A percentile compares a stretch with the other conserved stretches of the same genome.
Evolutionary conservation across 37 sponge, comb jelly and placozoan genomes (phyloP).

Genomic region (Aphrocallistes beatrix): DNA sequence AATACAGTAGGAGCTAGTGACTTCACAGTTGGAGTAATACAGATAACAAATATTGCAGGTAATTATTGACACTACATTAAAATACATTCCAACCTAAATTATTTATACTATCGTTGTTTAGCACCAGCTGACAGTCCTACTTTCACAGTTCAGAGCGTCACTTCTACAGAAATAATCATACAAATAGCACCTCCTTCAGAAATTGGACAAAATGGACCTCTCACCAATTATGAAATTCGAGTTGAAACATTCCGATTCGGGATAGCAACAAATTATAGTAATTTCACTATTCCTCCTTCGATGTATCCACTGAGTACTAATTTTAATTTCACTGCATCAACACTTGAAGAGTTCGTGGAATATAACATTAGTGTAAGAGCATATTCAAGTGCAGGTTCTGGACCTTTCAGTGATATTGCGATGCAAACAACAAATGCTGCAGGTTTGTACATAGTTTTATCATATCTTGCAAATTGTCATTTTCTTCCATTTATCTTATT

Average conservation of each 20-base stretch:
- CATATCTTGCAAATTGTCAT: no score
- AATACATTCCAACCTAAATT: no score
- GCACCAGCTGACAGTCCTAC: no score
- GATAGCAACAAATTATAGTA: neutral
- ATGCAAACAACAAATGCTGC: neutral
- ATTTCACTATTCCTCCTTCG: neutral
- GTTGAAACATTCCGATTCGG: neutral
- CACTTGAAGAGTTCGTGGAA: neutral
- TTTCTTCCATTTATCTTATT: no score
- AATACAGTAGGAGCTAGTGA: neutral
- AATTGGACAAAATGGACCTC: conserved; percentile 5
- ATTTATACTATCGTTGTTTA: no score
- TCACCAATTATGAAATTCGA: neutral
- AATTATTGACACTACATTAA: no score
- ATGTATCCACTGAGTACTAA: neutral
- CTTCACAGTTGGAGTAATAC: neutral
- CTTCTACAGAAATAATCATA: neutral
- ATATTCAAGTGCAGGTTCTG: neutral
- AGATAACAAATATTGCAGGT: neutral
- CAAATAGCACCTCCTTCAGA: neutral
- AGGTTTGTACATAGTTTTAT: no score
- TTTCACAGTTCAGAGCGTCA: neutral
- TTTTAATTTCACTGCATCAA: neutral
- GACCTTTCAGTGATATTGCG: neutral
- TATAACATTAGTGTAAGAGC: neutral